Conservation (phyloP, 2,888 invertebrate species). For the Patella pellucida region DNA sequence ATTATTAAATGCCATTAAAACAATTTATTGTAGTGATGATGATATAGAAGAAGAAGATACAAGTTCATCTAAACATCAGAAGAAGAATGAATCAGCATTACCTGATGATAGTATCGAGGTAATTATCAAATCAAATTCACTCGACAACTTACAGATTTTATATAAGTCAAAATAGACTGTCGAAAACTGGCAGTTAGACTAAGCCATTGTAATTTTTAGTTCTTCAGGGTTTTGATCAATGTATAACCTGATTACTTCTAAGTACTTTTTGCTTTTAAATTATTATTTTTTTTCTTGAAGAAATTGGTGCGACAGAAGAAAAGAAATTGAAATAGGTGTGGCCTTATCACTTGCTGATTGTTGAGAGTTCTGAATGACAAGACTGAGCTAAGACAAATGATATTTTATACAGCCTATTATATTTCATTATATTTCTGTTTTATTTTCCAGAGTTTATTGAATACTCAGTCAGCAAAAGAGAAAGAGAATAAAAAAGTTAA, state of each 20-base stretch:
- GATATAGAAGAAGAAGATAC: neutral
- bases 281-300: no score
- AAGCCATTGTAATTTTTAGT: neutral
- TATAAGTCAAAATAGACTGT: neutral
- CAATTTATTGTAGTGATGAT: neutral
- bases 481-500: slow-evolving; percentile 95
- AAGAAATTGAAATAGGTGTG: no score
- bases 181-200: neutral
- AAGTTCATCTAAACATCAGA: slow-evolving; percentile 6
- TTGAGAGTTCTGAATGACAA: neutral
- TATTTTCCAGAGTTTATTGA: slow-evolving; percentile 80
- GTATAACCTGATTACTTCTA: neutral
- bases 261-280: no score
- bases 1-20: no score
- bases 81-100: slow-evolving; percentile 1
- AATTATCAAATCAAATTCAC: neutral
- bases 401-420: neutral
- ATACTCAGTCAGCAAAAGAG: slow-evolving; percentile 94
- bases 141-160: neutral
- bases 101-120: slow-evolving; percentile 24
- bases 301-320: no score
- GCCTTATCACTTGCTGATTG: neutral
- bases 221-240: neutral
- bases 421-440: neutral
- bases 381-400: neutral